phyloP scores from a whole-genome alignment of 2,888 invertebrate species.

The Meghimatium bilineatum region DNA sequence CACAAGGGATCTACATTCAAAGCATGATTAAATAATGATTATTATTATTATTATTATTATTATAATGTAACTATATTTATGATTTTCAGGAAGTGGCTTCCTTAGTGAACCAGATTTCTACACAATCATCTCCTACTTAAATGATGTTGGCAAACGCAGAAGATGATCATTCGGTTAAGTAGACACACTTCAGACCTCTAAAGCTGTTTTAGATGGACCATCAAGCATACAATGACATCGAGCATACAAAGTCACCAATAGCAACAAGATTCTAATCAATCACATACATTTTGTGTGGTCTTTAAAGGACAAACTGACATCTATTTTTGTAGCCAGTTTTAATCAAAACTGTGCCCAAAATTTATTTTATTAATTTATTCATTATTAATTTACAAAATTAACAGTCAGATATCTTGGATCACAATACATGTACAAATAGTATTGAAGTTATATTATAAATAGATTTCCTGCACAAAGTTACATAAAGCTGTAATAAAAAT shows the following conservation, averaged over 20 bases:
- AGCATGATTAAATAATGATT: too few species aligned
- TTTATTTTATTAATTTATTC: background rate
- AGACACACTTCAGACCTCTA: background rate
- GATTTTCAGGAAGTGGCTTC: slow-evolving; percentile 25
- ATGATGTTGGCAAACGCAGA: slow-evolving; percentile 47
- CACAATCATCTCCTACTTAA: slow-evolving; percentile 49
- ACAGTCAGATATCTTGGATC: too few species aligned
- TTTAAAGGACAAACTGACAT: background rate
- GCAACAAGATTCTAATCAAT: too few species aligned
- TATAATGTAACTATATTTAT: too few species aligned
- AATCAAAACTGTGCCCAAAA: background rate
- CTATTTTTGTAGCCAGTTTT: background rate
- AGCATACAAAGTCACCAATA: background rate
- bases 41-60: too few species aligned
- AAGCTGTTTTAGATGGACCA: background rate
- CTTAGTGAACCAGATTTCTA: slow-evolving; percentile 35
- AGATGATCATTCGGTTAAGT: background rate
- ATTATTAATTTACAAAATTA: too few species aligned
- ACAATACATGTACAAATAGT: too few species aligned
- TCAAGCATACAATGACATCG: too few species aligned
- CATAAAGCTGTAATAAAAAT: too few species aligned
- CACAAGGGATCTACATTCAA: too few species aligned
- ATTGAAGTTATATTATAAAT: too few species aligned
- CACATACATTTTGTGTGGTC: background rate
- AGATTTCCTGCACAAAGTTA: too few species aligned